phyloP scores from a whole-genome alignment of 1,140 invertebrate species.

The Aphaenogaster floridana region DNA sequence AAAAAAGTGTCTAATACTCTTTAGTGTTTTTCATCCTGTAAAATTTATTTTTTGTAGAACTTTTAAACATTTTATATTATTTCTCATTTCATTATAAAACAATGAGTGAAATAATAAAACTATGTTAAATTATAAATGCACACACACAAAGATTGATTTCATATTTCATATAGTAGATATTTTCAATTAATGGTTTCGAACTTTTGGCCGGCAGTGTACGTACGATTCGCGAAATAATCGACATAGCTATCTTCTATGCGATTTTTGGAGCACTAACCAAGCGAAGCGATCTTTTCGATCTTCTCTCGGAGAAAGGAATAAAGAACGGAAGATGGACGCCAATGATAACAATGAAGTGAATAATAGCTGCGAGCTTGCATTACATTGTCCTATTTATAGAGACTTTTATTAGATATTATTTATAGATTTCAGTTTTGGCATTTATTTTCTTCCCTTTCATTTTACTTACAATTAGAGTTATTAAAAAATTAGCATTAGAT shows the following conservation, averaged over 20 bases:
- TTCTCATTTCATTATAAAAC: no score
- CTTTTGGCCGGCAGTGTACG: background rate
- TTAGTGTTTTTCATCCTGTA: no score
- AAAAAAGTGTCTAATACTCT: no score
- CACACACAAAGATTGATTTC: no score
- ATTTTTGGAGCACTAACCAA: background rate
- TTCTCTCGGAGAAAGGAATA: background rate
- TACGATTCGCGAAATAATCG: background rate
- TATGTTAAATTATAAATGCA: no score
- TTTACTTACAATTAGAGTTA: background rate
- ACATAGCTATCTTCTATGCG: background rate
- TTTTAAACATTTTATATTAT: no score
- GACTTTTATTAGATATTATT: background rate
- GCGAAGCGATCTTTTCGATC: background rate
- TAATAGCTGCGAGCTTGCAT: background rate
- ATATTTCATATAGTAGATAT: no score
- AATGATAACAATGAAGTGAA: slow-evolving; percentile 7
- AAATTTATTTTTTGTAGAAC: no score
- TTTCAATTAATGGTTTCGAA: no score
- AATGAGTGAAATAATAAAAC: no score
- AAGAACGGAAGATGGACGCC: background rate
- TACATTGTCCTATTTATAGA: slow-evolving; percentile 11
- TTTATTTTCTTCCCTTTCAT: background rate
- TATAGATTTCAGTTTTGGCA: background rate
- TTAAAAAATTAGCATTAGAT: background rate